Percentiles rank a stretch among this genome's conserved stretches.
phyloP scores from a whole-genome alignment of 30 jellyfish, hydroid and myxozoan species.

The Aurelia sp. region DNA sequence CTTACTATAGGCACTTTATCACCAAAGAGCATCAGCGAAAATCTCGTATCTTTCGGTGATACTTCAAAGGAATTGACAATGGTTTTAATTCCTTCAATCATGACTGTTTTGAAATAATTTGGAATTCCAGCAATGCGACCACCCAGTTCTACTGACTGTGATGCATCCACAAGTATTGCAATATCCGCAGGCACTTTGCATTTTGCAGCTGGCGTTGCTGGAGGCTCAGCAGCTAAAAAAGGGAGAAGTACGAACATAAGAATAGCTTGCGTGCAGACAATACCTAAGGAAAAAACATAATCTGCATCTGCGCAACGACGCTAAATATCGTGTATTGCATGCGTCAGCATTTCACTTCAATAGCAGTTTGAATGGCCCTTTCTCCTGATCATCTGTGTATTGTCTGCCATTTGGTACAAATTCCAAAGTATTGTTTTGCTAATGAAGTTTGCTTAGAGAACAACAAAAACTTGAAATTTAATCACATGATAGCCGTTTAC shows the following conservation, averaged over 20 bases:
- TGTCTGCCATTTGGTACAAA: no score
- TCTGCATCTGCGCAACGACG: no score
- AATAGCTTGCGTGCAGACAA: no score
- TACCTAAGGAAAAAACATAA: no score
- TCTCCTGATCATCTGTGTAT: no score
- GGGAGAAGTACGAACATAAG: neutral
- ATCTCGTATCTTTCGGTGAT: constrained; percentile 36
- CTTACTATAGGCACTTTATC: constrained; percentile 33
- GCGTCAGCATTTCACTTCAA: no score
- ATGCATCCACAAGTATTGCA: constrained; percentile 48
- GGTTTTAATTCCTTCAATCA: constrained; percentile 43
- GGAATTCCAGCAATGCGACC: constrained; percentile 53
- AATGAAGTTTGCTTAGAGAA: no score
- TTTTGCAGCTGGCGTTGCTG: constrained; percentile 16
- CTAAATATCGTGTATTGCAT: no score
- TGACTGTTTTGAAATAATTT: constrained; percentile 19
- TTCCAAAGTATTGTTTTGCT: no score
- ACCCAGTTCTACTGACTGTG: constrained; percentile 26
- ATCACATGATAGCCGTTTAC: no score
- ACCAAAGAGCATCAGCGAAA: constrained; percentile 45
- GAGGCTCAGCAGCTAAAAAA: neutral
- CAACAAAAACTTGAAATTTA: no score
- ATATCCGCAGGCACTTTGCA: constrained; percentile 57
- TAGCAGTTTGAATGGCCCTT: no score
- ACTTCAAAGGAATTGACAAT: constrained; percentile 42